Evolutionary conservation across 2,113 vertebrate species (phyloP).

Genomic region (Hypocryptadius cinnamomeus): DNA sequence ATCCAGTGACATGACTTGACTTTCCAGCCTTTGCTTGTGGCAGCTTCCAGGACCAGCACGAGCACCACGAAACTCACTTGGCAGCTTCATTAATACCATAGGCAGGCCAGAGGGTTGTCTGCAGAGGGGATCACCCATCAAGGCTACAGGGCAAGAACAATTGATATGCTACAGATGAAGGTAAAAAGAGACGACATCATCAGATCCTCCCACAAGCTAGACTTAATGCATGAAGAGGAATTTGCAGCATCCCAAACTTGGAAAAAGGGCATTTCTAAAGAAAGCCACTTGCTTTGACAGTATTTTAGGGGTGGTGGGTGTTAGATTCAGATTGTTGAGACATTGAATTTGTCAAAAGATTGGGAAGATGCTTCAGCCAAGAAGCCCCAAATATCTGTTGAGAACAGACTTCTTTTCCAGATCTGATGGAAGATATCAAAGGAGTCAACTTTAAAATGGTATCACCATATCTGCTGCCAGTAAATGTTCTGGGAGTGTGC

Average conservation of each 20-base stretch:
- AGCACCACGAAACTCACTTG: fast-evolving
- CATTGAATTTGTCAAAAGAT: slow-evolving; percentile 19
- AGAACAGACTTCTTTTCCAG: slow-evolving; percentile 8
- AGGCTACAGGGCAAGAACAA: not conserved
- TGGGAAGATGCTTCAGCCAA: slow-evolving; percentile 22
- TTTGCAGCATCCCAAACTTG: not conserved
- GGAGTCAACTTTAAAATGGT: not conserved
- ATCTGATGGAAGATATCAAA: not conserved
- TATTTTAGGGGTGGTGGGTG: slow-evolving; percentile 30
- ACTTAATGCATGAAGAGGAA: not conserved
- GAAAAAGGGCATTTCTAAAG: slow-evolving; percentile 29
- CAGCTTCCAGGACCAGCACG: not conserved
- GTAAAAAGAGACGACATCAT: not conserved
- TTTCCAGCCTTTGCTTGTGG: not conserved
- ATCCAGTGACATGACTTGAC: not conserved
- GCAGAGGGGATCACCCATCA: not conserved
- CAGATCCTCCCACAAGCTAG: slow-evolving; percentile 28
- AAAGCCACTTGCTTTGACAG: slow-evolving; percentile 17
- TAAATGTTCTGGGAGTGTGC: not conserved
- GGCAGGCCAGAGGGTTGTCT: not conserved
- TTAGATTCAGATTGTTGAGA: slow-evolving; percentile 13
- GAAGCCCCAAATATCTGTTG: slow-evolving; percentile 6
- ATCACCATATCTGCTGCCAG: not conserved
- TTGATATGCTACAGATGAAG: not conserved
- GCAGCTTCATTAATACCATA: not conserved